Evolutionary conservation across 2,113 vertebrate genomes (phyloP), one percentile per base, ranked within the genome.

Genomic region (Leptodactylus fuscus): DNA sequence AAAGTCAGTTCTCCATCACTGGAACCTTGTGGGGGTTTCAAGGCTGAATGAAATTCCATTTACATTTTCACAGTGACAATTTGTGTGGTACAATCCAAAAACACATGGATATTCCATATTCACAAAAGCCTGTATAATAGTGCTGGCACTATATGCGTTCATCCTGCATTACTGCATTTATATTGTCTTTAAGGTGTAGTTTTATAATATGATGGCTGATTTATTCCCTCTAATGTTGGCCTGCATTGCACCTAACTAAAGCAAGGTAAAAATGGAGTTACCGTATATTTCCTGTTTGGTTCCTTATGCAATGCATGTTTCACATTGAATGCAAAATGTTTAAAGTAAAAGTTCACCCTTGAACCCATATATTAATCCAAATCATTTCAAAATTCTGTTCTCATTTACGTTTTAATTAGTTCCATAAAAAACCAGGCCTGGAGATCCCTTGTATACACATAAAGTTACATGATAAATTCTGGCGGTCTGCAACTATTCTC

Each of bases 71-170:
- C n/a, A n/a, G n/a, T n/a, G n/a, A n/a, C n/a, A n/a, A n/a, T n/a
- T n/a, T n/a, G n/a, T n/a, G n/a, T n/a, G n/a, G 41, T 44, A 44
- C 41, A 44, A 44, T 44, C 10, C 18, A 70, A 9, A 38, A 70
- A n/a, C 6, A 34, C 7, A 38, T 20, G n/a, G n/a, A n/a, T n/a
- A n/a, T n/a, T n/a, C n/a, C n/a, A n/a, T n/a, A n/a, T n/a, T n/a
- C n/a, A n/a, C n/a, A n/a, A n/a, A n/a, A n/a, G n/a, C n/a, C n/a
- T n/a, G 38, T 24, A 46, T 20, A 7, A 76, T 80, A 80, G 77
- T 80, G 77, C 77, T 60, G 77, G 77, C 77, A 7, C 77, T 80
- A 80, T 80, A 44, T 20, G 5, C 16, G 20, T 24, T 10, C 9
- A 36, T 24, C n/a, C n/a, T n/a, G n/a, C n/a, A n/a, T n/a, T n/a